Evolutionary conservation across 2,888 invertebrate genomes (phyloP).

Genomic region (Brenthis hecate): DNA sequence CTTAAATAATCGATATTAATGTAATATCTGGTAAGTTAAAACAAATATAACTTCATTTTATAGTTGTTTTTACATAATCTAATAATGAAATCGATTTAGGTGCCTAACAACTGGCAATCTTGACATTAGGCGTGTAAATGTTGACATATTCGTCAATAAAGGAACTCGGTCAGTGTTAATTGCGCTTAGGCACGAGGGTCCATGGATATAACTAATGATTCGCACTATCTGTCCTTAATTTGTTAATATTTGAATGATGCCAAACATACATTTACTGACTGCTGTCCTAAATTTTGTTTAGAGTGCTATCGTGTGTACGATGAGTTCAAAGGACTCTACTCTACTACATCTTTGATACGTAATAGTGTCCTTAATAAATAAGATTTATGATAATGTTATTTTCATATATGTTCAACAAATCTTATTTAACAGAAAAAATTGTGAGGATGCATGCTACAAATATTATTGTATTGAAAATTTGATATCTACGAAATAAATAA

Average conservation of each 20-base stretch:
- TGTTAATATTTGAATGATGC: slow-evolving; percentile 13
- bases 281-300: not conserved
- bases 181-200: slow-evolving; percentile 25
- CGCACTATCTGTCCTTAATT: slow-evolving; percentile 11
- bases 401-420: not conserved
- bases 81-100: slow-evolving; percentile 3
- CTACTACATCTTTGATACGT: slow-evolving; percentile 7
- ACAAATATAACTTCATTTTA: too few relatives aligned
- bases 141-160: slow-evolving; percentile 25
- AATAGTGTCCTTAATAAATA: not conserved
- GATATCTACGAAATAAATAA: too few relatives aligned
- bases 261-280: not conserved
- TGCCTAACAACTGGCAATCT: slow-evolving; percentile 8
- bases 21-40: too few relatives aligned
- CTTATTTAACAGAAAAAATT: too few relatives aligned
- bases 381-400: not conserved
- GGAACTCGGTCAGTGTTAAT: slow-evolving; percentile 31
- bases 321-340: slow-evolving; percentile 1
- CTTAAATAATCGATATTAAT: too few relatives aligned
- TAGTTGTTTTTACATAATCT: not conserved
- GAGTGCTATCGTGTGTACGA: slow-evolving; percentile 2
- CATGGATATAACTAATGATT: slow-evolving; percentile 21
- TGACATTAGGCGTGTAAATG: slow-evolving; percentile 19
- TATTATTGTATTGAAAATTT: too few relatives aligned
- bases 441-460: too few relatives aligned